Percentiles rank a stretch among this genome's conserved stretches.
Evolutionary conservation across 2,113 vertebrate species (phyloP).

Genomic region (Columba livia): DNA sequence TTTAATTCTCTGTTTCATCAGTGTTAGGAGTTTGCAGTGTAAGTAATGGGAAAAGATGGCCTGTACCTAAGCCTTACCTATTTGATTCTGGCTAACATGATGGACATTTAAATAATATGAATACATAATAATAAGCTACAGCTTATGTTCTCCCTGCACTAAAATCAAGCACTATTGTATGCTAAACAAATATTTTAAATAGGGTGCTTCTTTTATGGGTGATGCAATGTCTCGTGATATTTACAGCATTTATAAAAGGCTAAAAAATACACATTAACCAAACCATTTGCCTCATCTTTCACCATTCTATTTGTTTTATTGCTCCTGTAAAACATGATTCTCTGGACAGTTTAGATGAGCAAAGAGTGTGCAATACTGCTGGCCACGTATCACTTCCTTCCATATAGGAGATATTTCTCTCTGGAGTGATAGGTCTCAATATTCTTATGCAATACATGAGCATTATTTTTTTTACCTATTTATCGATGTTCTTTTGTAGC

Average conservation of each 20-base stretch:
- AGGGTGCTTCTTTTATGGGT: background rate
- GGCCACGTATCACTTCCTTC: background rate
- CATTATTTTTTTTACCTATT: background rate
- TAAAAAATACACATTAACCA: slow-evolving; percentile 12
- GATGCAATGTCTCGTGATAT: background rate
- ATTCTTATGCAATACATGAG: background rate
- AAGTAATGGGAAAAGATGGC: background rate
- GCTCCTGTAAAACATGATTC: background rate
- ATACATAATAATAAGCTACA: background rate
- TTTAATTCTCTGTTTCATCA: background rate
- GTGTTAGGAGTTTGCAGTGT: background rate
- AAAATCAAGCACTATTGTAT: background rate
- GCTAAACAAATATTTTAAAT: background rate
- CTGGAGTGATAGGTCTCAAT: background rate
- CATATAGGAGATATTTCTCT: background rate
- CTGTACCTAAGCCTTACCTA: background rate
- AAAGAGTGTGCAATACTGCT: background rate
- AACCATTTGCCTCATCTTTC: slow-evolving; percentile 2
- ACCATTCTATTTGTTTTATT: slow-evolving; percentile 18
- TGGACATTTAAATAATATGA: background rate
- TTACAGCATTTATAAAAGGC: slow-evolving; percentile 4
- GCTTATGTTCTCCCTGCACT: background rate
- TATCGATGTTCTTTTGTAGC: background rate
- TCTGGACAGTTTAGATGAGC: background rate
- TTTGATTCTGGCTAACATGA: background rate